Evolutionary conservation across 2,113 vertebrate species (phyloP).

Genomic region (Isurus oxyrinchus): DNA sequence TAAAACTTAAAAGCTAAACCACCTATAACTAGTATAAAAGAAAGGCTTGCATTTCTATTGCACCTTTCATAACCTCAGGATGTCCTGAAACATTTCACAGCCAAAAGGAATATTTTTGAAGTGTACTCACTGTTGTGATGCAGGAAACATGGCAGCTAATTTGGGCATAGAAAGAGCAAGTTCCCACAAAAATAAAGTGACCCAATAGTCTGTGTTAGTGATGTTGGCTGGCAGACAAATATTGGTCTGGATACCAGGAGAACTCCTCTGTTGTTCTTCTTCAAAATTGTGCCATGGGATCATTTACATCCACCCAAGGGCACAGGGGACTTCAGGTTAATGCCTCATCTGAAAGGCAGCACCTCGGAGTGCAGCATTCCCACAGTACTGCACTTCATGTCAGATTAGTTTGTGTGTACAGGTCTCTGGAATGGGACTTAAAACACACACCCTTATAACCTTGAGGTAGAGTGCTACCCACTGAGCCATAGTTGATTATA

Average conservation of each 20-base stretch:
- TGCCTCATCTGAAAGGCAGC: background rate
- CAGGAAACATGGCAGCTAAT: background rate
- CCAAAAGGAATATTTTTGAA: background rate
- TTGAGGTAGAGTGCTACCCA: background rate
- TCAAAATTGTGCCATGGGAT: background rate
- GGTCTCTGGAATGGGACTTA: background rate
- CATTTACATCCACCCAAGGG: background rate
- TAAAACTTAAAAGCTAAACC: background rate
- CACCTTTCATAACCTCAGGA: background rate
- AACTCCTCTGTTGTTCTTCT: background rate
- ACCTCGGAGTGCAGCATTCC: background rate
- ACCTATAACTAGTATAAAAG: background rate
- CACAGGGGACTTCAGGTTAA: background rate
- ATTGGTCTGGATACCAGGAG: background rate
- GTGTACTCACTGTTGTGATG: background rate
- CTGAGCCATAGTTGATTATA: background rate
- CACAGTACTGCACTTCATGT: background rate
- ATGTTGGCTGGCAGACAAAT: background rate
- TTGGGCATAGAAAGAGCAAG: background rate
- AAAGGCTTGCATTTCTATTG: background rate
- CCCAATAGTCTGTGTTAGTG: background rate
- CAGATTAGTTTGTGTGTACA: background rate
- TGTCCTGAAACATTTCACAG: background rate
- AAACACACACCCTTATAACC: background rate
- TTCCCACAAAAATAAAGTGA: background rate